Base-by-base conservation (phyloP, 1,140 invertebrate genomes). In the Dolichoris vasculosae region DNA sequence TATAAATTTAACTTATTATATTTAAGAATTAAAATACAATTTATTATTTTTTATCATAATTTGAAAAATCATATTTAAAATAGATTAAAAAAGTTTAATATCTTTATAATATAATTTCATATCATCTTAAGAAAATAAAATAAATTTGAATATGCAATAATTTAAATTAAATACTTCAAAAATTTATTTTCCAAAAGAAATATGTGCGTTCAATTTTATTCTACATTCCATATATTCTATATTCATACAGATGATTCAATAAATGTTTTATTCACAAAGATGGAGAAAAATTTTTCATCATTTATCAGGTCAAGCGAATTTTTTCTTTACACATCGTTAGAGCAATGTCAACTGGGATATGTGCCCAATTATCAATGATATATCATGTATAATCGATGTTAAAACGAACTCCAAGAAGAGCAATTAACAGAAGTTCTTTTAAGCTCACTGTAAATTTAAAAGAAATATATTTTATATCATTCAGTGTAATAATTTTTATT, bases 241-340 rank as follows among this genome's bases (percentile, higher is more conserved):
- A 40, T 26, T 11, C 0, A 35, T 71, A 71, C 8, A 23, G 35
- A 26, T 26, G 48, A 75, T 48, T 26, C 73, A 26, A 46, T 46
- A 43, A 35, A 43, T 69, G 32, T 32, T 69, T 17, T 9, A 69
- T 26, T 35, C 9, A 35, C 1, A 38, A 69, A 17, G 15, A 35
- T 17, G 32, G 17, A 69, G 38, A n/a, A 40, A 30, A 75, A 82
- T 13, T 82, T n/a, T 48, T 30, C 26, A 26, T 11, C 48, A 75
- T 63, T 75, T 59, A 59, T 35, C 26, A 71, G 48, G 46, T 73
- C 59, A 26, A 80, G 26, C 59, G 38, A 43, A 46, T 67, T 67
- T 51, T 80, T 67, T 69, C 15, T 48, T 23, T 38, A 43, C 38
- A 35, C 67, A 20, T 73, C 38, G 38, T 43, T 38, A 48, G 38